phyloP scores from a whole-genome alignment of 1,140 invertebrate species.

The Dolichoris vasculosae region DNA sequence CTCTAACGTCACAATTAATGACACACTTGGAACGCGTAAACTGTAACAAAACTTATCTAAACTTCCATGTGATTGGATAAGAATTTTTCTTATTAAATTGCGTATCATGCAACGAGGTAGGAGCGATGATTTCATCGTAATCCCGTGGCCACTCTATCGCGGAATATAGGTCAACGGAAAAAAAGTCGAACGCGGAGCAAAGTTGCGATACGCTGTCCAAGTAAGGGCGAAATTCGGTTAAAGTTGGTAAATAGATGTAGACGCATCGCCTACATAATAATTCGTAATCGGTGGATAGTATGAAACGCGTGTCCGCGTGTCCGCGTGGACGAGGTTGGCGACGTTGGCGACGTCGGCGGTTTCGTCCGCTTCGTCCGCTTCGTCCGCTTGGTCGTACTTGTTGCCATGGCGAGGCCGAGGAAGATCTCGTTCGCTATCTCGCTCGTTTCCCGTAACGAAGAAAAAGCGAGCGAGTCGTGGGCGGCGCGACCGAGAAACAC shows the following conservation, averaged over 20 bases:
- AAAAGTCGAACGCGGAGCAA: not conserved
- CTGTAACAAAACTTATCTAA: not conserved
- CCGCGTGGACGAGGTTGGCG: not conserved
- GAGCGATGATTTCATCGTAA: not conserved
- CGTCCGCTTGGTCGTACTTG: not conserved
- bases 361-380: not conserved
- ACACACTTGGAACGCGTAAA: no score
- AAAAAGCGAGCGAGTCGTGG: not conserved
- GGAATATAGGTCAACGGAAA: not conserved
- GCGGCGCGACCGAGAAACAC: not conserved
- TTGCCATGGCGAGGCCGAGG: not conserved
- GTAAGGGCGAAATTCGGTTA: not conserved
- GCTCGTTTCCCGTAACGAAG: not conserved
- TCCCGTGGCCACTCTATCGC: not conserved
- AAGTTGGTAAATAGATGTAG: not conserved
- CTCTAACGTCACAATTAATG: no score
- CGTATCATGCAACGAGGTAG: not conserved
- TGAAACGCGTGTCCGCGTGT: no score
- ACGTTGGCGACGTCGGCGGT: not conserved
- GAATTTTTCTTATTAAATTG: not conserved
- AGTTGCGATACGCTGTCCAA: not conserved
- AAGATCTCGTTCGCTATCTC: not conserved
- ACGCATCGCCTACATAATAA: not conserved
- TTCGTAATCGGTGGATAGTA: not conserved
- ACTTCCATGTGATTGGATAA: not conserved